Evolutionary conservation across 2,113 vertebrate species (phyloP).

Genomic region (Hemiscyllium ocellatum): DNA sequence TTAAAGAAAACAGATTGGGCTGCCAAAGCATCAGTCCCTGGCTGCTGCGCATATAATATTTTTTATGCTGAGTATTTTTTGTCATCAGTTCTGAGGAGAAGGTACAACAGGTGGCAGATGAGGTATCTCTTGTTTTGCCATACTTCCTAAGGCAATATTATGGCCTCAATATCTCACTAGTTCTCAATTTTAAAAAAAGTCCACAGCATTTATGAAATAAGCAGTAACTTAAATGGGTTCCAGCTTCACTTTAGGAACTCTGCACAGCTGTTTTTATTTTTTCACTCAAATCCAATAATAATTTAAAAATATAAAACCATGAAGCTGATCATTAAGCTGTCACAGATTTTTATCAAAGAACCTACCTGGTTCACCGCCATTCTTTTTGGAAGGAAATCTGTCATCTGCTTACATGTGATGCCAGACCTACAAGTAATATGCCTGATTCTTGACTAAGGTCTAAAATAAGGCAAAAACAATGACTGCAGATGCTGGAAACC

Average conservation of each 20-base stretch:
- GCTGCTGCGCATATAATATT: no score
- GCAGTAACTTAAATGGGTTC: not conserved
- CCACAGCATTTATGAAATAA: not conserved
- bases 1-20: not conserved
- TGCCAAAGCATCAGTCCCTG: not conserved
- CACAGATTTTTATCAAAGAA: no score
- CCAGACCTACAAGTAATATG: no score
- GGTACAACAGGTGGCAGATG: not conserved
- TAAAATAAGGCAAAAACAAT: no score
- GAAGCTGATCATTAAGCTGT: no score
- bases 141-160: not conserved
- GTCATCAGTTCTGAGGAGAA: not conserved
- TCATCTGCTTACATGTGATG: no score
- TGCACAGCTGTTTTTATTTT: not conserved
- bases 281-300: no score
- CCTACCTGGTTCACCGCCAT: no score
- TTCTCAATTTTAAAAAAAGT: not conserved
- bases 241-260: not conserved
- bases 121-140: not conserved
- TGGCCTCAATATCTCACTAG: not conserved
- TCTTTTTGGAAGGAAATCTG: no score
- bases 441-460: no score
- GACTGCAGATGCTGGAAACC: no score
- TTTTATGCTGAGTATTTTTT: not conserved
- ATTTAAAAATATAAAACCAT: no score